These are phyloP conservation scores for Pelobates cultripes DNA, from an alignment of 2,797 vertebrate genomes.

Conservation along the genomic window DNA sequence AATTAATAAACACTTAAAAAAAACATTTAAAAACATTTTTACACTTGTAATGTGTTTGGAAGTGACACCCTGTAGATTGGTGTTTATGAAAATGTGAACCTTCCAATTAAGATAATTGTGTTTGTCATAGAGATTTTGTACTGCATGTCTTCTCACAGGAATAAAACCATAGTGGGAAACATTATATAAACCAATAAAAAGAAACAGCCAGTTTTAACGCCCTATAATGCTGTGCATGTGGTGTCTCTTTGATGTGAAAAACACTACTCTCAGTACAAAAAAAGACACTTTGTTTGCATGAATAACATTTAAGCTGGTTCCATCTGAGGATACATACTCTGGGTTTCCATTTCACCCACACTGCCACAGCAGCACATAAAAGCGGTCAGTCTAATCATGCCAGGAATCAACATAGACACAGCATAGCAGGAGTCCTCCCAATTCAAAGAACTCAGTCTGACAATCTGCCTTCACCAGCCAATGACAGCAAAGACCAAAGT, in stretches of 20 bases:
- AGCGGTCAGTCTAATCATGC: constrained; percentile 85
- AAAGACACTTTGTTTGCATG: constrained; percentile 91
- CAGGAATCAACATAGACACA: constrained; percentile 97
- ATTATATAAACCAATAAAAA: constrained; percentile 58
- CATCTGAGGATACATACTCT: constrained; percentile 92
- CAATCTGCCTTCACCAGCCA: constrained; percentile 93
- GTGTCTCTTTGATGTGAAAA: constrained; percentile 77
- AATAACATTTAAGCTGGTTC: constrained; percentile 89
- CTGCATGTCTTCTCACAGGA: constrained; percentile 58
- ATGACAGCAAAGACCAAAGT: constrained; percentile 92
- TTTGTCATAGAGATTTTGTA: constrained; percentile 59
- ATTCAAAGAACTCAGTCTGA: constrained; percentile 96
- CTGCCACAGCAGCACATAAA: constrained; percentile 89
- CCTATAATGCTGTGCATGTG: constrained; percentile 81
- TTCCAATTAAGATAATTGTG: constrained; percentile 52
- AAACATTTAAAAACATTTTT: background rate
- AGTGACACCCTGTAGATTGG: constrained; percentile 1
- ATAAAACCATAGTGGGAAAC: constrained; percentile 53
- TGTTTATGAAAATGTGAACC: constrained; percentile 50
- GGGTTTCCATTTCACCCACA: constrained; percentile 95
- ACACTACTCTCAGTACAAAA: constrained; percentile 73
- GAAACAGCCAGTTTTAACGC: constrained; percentile 84
- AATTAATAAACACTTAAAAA: no score
- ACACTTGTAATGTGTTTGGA: background rate
- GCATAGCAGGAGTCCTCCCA: constrained; percentile 93